Base-by-base conservation (phyloP, 2,888 invertebrate genomes). In the Pammene fasciana region DNA sequence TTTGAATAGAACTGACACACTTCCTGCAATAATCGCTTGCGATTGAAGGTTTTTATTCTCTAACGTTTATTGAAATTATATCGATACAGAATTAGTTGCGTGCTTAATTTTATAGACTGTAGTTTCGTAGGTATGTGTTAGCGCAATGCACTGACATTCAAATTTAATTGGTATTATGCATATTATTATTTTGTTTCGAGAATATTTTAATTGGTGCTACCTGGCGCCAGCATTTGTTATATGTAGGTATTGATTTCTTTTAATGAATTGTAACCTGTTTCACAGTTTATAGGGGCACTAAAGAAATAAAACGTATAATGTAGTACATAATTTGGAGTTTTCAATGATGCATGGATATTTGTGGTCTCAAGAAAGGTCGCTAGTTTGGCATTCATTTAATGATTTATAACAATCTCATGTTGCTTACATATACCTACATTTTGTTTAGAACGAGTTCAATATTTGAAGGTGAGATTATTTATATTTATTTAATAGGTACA, bases 1-100 rank as follows among this genome's bases (percentile, higher is more conserved):
- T 46, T 45, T 52, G 57, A 65, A 65, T 38, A 65, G 10, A 54
- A 41, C 59, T 65, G 54, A 60, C 59, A 65, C 68, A 70, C 54
- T 46, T 70, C 68, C 68, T 70, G 68, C 54, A 10, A 60, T 60
- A 70, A 70, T 60, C 54, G 38, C 38, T 54, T 55, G 68, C 14
- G 57, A 65, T 46, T 46, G 54, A 10, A 26, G 26, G 54, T 4
- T 2, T 34, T 54, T 9, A 54, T 36, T 54, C 13, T 34, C 6
- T n/a, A 34, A 34, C 34, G 0, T 8, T 34, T 7, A n/a, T 34
- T 8, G 0, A 10, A 26, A 54, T 34, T 54, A 54, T 6, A 54
- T n/a, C 8, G n/a, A 34, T 34, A 36, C 7, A 4, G n/a, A 14
- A 45, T 45, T 46, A 4, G 46, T 45, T 45, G 0, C 5, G 5